Conservation (phyloP, 2,888 invertebrate genomes). For the Zhuqinia jingwanae region DNA sequence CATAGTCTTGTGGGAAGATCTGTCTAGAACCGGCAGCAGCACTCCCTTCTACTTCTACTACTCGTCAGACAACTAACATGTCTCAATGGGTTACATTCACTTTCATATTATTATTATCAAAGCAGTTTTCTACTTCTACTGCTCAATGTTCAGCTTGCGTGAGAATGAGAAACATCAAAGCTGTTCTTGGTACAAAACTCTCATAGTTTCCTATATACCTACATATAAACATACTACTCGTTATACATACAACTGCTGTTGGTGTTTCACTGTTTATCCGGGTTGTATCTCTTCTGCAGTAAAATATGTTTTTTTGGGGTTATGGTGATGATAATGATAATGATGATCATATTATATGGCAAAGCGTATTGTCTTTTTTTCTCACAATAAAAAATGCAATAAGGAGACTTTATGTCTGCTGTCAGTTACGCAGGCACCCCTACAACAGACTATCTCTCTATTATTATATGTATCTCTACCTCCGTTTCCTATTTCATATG, state of each 20-base stretch:
- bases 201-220: neutral
- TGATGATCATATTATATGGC: neutral
- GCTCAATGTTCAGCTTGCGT: neutral
- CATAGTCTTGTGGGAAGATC: constrained; percentile 54
- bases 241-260: neutral
- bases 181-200: neutral
- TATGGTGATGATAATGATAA: neutral
- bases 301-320: neutral
- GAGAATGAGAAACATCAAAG: constrained; percentile 36
- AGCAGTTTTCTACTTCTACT: neutral
- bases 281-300: constrained; percentile 28
- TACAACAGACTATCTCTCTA: neutral
- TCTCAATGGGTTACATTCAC: constrained; percentile 41
- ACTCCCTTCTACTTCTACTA: too few species aligned
- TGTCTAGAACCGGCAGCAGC: constrained; percentile 40
- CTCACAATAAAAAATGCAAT: neutral
- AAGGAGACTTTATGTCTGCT: neutral
- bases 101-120: constrained; percentile 24
- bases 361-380: constrained; percentile 19
- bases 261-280: neutral
- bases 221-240: too few species aligned
- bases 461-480: too few species aligned
- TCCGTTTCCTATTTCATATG: too few species aligned
- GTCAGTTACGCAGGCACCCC: neutral
- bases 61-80: constrained; percentile 25